These are phyloP conservation scores for Rafetus swinhoei DNA, from an alignment of 2,113 vertebrate genomes.

Conservation along the genomic window DNA sequence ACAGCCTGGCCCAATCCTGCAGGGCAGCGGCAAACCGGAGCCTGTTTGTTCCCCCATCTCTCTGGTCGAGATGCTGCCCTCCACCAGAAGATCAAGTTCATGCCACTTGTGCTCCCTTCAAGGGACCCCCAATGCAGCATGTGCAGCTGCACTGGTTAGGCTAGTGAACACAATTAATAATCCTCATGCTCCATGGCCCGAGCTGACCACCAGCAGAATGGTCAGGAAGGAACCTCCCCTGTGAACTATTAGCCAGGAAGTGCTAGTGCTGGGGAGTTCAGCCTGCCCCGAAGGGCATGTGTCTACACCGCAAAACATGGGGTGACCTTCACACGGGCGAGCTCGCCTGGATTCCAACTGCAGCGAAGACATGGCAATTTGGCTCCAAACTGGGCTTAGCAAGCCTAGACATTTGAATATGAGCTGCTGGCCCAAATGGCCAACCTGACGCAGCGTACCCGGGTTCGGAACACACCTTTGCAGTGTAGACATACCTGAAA, in stretches of 20 bases:
- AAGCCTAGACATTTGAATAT: not conserved
- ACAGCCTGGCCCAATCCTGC: not conserved
- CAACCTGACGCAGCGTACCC: not conserved
- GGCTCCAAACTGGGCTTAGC: not conserved
- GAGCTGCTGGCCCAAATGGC: not conserved
- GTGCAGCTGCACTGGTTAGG: not conserved
- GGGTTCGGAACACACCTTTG: not conserved
- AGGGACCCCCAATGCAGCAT: not conserved
- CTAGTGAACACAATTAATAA: not conserved
- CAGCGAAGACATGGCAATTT: not conserved
- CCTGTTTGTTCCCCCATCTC: not conserved
- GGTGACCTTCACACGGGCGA: not conserved
- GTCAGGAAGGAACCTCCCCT: not conserved
- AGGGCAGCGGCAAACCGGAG: too few relatives aligned
- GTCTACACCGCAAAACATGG: not conserved
- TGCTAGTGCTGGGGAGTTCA: not conserved
- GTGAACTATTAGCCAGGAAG: not conserved
- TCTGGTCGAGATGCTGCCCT: not conserved
- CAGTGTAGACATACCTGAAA: not conserved
- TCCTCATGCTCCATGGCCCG: not conserved
- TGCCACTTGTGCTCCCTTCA: not conserved
- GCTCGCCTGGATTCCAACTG: not conserved
- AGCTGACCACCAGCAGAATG: not conserved
- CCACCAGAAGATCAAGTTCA: not conserved
- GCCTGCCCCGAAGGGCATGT: not conserved